Conservation (phyloP, 2,888 invertebrate species). For the Ryuthela nishihirai region DNA sequence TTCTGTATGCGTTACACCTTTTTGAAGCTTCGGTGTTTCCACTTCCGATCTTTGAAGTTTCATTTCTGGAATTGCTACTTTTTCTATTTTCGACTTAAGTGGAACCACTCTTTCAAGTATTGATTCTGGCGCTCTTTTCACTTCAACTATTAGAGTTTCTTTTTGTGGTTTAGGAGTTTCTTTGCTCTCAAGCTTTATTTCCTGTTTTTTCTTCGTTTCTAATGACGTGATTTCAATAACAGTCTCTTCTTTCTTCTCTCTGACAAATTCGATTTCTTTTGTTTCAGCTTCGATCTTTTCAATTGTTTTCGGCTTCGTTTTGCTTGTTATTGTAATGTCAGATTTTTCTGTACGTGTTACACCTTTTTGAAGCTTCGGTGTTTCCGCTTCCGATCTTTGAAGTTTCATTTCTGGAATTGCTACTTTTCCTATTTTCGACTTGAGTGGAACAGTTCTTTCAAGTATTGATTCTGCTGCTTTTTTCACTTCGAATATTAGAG, state of each 20-base stretch:
- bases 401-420: slow-evolving; percentile 21
- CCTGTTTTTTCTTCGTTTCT: slow-evolving; percentile 21
- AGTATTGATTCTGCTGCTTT: slow-evolving; percentile 5
- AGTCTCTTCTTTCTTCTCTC: neutral
- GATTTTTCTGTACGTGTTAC: neutral
- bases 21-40: neutral
- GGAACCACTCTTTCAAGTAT: too few relatives aligned
- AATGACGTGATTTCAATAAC: slow-evolving; percentile 9
- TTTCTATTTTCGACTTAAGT: too few relatives aligned
- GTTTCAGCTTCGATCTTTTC: neutral
- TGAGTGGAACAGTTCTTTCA: slow-evolving; percentile 1
- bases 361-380: slow-evolving; percentile 7
- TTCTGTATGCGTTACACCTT: neutral
- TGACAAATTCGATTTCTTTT: slow-evolving; percentile 6
- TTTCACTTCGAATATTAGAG: slow-evolving; percentile 1
- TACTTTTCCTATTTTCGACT: slow-evolving; percentile 30
- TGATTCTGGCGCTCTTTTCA: too few relatives aligned
- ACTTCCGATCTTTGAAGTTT: neutral
- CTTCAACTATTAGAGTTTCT: slow-evolving; percentile 10
- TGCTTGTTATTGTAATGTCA: neutral
- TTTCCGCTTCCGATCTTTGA: neutral
- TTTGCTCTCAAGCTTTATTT: slow-evolving; percentile 20
- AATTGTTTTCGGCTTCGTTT: neutral
- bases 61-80: neutral
- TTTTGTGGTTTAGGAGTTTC: slow-evolving; percentile 10